Conservation (phyloP, 2,113 vertebrate genomes). For the Sardina pilchardus region DNA sequence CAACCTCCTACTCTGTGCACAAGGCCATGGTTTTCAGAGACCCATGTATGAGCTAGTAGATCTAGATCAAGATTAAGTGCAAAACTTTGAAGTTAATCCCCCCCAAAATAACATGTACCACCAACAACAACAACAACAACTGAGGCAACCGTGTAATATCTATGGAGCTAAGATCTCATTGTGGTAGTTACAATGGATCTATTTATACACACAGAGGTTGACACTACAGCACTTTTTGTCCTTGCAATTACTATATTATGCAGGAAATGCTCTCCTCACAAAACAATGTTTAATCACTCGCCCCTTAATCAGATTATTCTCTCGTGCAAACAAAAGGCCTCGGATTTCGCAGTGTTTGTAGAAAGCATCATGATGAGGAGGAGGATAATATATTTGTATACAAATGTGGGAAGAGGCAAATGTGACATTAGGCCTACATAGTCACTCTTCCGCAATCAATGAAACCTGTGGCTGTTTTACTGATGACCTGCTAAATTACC, state of each 20-base stretch:
- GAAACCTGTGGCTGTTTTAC: no score
- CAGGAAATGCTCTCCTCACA: neutral
- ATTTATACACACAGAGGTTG: neutral
- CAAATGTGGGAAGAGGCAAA: no score
- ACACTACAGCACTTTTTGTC: neutral
- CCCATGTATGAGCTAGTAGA: no score
- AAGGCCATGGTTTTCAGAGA: no score
- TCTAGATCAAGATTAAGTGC: no score
- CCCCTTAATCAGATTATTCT: neutral
- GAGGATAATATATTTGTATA: neutral
- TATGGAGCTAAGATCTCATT: neutral
- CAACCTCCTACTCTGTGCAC: no score
- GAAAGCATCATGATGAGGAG: neutral
- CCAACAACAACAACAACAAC: neutral
- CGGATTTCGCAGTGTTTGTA: neutral
- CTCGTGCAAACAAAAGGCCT: neutral
- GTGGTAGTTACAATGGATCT: neutral
- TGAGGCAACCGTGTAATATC: neutral
- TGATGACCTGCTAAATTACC: no score
- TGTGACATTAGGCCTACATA: no score
- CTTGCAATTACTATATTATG: neutral
- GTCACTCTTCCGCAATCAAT: no score
- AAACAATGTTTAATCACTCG: neutral
- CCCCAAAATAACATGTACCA: no score
- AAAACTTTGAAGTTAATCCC: no score